Evolutionary conservation across 2,888 invertebrate genomes (phyloP), one percentile per base, ranked within the genome.

Genomic region (Lydus trimaculatus): DNA sequence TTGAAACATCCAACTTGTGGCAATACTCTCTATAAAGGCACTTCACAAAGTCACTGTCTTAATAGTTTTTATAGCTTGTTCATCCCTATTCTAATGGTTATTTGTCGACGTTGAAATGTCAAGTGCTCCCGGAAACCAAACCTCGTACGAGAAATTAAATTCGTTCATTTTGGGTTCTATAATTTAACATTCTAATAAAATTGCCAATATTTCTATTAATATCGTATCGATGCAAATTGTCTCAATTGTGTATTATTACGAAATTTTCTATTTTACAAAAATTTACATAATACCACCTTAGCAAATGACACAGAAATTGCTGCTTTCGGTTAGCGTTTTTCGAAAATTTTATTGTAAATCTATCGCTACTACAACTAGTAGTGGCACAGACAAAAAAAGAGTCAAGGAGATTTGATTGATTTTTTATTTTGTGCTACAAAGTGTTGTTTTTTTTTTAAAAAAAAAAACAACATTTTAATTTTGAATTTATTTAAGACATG

Each of bases 1-100:
- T 23, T 25, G 52, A 52, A 52, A 52, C 23, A 52, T 52, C 25
- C 23, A 52, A 52, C 23, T 52, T 52, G 25, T 52, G 52, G 23
- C 52, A 52, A 52, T 52, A 25, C 25, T 52, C 52, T 52, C 52
- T 52, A 52, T 52, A 52, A 52, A 52, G 25, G 52, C 52, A 52
- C 52, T 69, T 69, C 65, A 65, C 69, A 62, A 63, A 69, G 69
- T 69, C 69, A 69, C 69, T 69, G 61, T 69, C 69, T 69, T 69
- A 65, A 69, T 65, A 69, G 69, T 65, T 69, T 69, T 69, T 69
- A 69, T 63, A 60, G 69, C 65, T 64, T 63, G 65, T 65, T 65
- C 65, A 64, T 65, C 65, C 65, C 68, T 68, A 43, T 52, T 59
- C 43, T 58, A 66, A 66, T 58, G 66, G 66, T 66, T 66, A 66